phyloP scores from a whole-genome alignment of 2,888 invertebrate species.

The Sarcophaga subvicina region DNA sequence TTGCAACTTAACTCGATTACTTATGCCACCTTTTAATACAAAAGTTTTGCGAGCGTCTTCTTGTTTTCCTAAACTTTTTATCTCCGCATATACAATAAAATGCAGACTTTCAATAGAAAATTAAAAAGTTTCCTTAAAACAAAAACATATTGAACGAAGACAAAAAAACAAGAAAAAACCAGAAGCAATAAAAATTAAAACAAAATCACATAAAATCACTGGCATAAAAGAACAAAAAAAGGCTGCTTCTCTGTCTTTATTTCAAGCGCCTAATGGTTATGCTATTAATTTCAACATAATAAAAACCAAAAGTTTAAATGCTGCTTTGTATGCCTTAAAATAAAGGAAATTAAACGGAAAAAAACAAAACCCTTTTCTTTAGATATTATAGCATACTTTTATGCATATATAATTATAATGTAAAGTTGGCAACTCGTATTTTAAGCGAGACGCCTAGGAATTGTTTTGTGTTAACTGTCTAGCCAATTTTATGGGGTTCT shows the following conservation, averaged over 20 bases:
- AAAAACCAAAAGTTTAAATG: conserved; percentile 19
- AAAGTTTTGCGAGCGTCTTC: not conserved
- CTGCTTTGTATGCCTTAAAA: not conserved
- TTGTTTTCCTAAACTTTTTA: not conserved
- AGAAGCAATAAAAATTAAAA: not conserved
- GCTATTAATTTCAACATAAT: conserved; percentile 51
- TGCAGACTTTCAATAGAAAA: not conserved
- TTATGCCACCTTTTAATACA: conserved; percentile 4
- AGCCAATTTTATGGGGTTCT: conserved; percentile 63
- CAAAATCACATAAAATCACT: not conserved
- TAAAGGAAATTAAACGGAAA: not conserved
- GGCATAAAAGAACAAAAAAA: not conserved
- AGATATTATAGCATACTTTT: conserved; percentile 55
- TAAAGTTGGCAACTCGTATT: conserved; percentile 14
- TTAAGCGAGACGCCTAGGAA: conserved; percentile 32
- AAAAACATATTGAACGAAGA: not conserved
- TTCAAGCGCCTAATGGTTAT: conserved; percentile 40
- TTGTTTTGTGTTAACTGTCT: conserved; percentile 56
- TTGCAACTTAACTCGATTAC: conserved; percentile 17
- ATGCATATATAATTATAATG: conserved; percentile 46
- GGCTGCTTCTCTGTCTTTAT: not conserved
- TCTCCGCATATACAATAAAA: not conserved
- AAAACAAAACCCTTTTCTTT: not conserved
- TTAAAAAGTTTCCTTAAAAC: not conserved
- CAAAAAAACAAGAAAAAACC: not conserved